Percentiles rank a stretch among this genome's conserved stretches.
These are phyloP conservation scores for Drosophila melanosoma DNA, from an alignment of 2,888 invertebrate species.

Conservation along the genomic window DNA sequence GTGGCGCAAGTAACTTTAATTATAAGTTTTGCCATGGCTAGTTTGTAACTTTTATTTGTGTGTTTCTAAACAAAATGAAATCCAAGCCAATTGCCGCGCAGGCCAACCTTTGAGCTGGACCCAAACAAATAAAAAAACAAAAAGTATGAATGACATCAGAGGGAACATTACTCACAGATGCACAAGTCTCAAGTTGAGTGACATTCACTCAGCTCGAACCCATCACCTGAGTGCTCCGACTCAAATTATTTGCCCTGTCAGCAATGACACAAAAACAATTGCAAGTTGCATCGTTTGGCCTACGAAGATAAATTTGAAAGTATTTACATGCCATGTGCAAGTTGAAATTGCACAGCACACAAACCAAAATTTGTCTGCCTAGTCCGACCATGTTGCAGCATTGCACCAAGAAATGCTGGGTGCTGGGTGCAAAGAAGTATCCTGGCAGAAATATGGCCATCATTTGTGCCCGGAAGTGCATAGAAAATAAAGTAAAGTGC, in stretches of 20 bases:
- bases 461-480: neutral
- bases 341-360: neutral
- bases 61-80: neutral
- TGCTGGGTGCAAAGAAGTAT: neutral
- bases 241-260: constrained; percentile 25
- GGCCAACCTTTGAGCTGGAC: neutral
- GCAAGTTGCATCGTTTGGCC: constrained; percentile 15
- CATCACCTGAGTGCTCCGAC: constrained; percentile 18
- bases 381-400: neutral
- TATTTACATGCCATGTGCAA: constrained; percentile 18
- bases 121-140: neutral
- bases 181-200: constrained; percentile 9
- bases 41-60: neutral
- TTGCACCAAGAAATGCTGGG: neutral
- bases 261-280: constrained; percentile 9
- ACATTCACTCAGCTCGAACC: neutral
- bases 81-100: neutral
- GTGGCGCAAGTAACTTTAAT: neutral
- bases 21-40: neutral
- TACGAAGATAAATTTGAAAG: neutral
- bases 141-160: neutral
- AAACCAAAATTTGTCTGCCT: neutral
- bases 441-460: neutral
- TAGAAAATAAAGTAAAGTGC: constrained; percentile 6
- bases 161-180: constrained; percentile 11